Base-by-base conservation (phyloP, 2,888 invertebrate species). In the Epiblema foenella region DNA sequence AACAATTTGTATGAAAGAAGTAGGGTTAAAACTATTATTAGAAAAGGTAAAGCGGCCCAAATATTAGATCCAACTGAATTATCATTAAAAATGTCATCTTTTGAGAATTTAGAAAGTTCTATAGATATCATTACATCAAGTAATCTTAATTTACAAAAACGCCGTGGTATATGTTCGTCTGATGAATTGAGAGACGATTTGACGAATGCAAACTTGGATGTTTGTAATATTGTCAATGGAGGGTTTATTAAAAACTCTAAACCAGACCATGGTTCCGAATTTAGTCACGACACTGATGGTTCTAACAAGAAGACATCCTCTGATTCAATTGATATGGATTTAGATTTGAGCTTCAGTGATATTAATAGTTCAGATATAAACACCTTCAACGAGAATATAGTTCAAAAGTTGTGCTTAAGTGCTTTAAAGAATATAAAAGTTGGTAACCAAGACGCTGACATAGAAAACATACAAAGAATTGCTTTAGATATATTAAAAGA, bases 91-190 rank as follows among this genome's bases (percentile, higher is more conserved):
- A 81, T 93, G 73, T 87, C 90, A 24, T 86, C 90, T 60, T 84
- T 89, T 75, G 89, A 90, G 68, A 89, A 85, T 75, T 78, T 91
- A 74, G 93, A 92, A 80, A 91, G 91, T 73, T 91, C 93, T 9
- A 90, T 93, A 68, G 91, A 93, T 75, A 90, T 91, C 83, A 89
- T 93, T 56, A 91, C 92, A 24, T 83, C 90, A 0, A 88, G 85
- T 72, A 91, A 87, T 74, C 77, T 94, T 52, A 91, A 91, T 74
- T 84, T 92, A 56, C 93, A 94, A 77, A 95, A 94, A 82, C 90
- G 95, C 3, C 87, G 94, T 68, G 95, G 94, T 9, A 94, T 95
- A 77, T 95, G 94, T 80, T 94, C 94, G 0, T 90, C 94, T 15
- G 94, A 92, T 77, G 94, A 94, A 74, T 80, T 94, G 17, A 89